Base-by-base conservation (phyloP, 1,140 invertebrate genomes). In the Platyscapa corneri region DNA sequence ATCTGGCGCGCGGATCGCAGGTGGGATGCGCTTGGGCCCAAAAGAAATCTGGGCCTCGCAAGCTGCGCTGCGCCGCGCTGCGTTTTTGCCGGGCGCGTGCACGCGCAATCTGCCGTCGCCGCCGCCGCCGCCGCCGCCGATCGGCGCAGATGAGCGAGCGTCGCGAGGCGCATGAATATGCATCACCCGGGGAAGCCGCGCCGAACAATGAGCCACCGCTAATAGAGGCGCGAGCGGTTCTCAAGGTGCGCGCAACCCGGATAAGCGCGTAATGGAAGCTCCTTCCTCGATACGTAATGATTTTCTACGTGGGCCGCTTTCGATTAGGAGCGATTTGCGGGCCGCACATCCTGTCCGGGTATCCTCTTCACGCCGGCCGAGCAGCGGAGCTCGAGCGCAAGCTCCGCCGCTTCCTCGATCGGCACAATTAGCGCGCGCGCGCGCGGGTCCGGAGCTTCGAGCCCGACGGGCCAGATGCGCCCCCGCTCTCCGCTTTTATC, bases 11-110 rank as follows among this genome's bases (percentile, higher is more conserved):
- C 7, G 67, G 34, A 74, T 74, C 75, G 75, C 75, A 77, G 75
- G 75, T 77, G 75, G 46, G 49, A 32, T 32, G 46, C 37, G 18
- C 0, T 12, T 23, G 53, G 60, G 77, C n/a, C 16, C 30, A 74
- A 74, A 84, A 84, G 82, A 84, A 84, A 84, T 84, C 82, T 84
- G 82, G 82, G 82, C 82, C 74, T 46, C n/a, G n/a, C 77, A n/a
- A 60, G 32, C 49, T 3, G 53, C 46, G 46, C 72, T 65, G 65
- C 64, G 72, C 82, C 42, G 12, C 6, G 64, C n/a, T 64, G 39
- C 64, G 70, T 39, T 37, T 37, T 60, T 60, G 56, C 42, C 5
- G 42, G 12, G 42, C 12, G 5, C n/a, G n/a, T n/a, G n/a, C 42
- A 12, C 34, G 79, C 79, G 74, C 74, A 42, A 37, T 39, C 37